Evolutionary conservation across 2,888 invertebrate species (phyloP).

Genomic region (Tolmerus cingulatus): DNA sequence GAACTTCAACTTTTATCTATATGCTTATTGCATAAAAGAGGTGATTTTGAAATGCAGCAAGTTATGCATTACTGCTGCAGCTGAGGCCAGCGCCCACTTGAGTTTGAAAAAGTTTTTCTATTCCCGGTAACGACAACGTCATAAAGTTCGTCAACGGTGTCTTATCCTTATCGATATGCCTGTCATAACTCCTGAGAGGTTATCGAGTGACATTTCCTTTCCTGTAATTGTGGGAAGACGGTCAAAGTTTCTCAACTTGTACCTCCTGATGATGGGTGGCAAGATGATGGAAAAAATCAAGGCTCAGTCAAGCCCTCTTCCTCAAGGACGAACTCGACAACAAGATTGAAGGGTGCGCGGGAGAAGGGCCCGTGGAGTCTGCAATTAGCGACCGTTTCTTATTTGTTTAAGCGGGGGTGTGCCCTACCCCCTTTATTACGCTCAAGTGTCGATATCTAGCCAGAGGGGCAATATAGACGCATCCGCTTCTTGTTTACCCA

Average conservation of each 20-base stretch:
- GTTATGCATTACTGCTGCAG: neutral
- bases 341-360: neutral
- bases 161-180: neutral
- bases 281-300: neutral
- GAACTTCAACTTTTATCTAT: neutral
- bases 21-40: neutral
- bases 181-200: neutral
- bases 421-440: neutral
- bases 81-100: neutral
- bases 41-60: neutral
- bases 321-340: neutral
- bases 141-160: neutral
- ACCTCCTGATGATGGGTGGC: neutral
- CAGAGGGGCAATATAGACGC: neutral
- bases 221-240: neutral
- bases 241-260: neutral
- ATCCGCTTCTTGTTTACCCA: constrained; percentile 18
- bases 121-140: neutral
- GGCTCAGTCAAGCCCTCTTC: neutral
- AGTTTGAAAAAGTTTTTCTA: constrained; percentile 4
- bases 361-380: neutral
- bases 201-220: neutral
- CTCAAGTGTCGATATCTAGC: constrained; percentile 15
- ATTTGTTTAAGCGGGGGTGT: neutral
- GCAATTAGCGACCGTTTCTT: constrained; percentile 8